Base-by-base conservation (phyloP, 2,888 invertebrate species). In the Mystacides longicornis region DNA sequence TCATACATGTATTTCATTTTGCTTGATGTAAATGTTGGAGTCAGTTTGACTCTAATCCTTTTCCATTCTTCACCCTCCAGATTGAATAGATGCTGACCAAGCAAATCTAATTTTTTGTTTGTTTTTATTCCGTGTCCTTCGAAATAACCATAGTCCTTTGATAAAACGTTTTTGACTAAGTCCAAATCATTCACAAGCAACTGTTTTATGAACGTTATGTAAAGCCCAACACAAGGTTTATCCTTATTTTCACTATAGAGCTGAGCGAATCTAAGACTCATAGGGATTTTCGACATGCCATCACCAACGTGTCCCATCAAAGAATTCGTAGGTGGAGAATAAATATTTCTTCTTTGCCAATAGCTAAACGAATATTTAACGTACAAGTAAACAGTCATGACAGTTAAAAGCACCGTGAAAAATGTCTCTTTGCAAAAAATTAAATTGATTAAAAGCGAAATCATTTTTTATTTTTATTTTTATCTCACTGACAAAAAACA, bases 1-100 rank as follows among this genome's bases (percentile, higher is more conserved):
- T 58, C 52, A 20, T 55, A 58, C 58, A 58, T 55, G 23, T 33
- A 55, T 37, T 58, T 58, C 58, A 58, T 58, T 20, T 58, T 58
- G 27, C 52, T 58, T 7, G 58, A 55, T 23, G 58, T 58, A 27
- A 58, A 58, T 16, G 58, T 58, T 19, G 58, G 58, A 22, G 58
- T 58, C 16, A 58, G 23, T 22, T 58, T 58, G 1, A 33, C 27
- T 27, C 58, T 47, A 3, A 58, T 46, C 9, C 21, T 48, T 43
- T 53, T 58, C 58, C 58, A 58, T 18, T 46, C 50, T 16, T 51
- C 52, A 1, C 58, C 58, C 1, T 52, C 52, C 37, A 58, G n/a
- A 23, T 55, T 58, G 22, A 58, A 55, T 7, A 55, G 16, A 27
- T 58, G 52, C 11, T 50, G 45, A 7, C n/a, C 23, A 1, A 58